Base-by-base conservation (phyloP, 2,113 vertebrate species). In the Rhadina sibilatrix region DNA sequence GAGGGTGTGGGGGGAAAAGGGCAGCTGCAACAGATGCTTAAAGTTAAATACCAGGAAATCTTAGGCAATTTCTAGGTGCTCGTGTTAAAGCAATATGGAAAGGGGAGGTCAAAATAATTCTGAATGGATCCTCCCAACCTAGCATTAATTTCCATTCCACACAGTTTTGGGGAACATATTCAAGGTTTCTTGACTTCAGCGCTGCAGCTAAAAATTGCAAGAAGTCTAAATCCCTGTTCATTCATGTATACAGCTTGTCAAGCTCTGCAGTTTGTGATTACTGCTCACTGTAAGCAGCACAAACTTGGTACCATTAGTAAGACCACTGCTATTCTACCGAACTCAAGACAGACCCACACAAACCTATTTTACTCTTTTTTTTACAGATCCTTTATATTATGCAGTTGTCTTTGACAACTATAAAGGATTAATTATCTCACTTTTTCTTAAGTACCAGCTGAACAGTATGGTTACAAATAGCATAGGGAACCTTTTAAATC, bases 1-100 rank as follows among this genome's bases (percentile, higher is more conserved):
- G 5, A 11, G 24, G 1, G 11, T 16, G 16, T 31, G 14, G 14
- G 6, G 4, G 9, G 1, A 20, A 50, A 78, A 30, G 40, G 8
- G 8, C 8, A 46, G 11, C 33, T 60, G 21, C 28, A 86, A 83
- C 8, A 14, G 11, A 38, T 30, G 14, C 5, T 17, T 66, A 15
- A 28, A 17, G 6, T 38, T 72, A 30, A 89, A 18, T 20, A 87
- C 2, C 12, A 57, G 37, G 12, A 81, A 64, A 85, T 52, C 22
- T 56, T 31, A 64, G 78, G 20, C 19, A 64, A 44, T 80, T 79
- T 83, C 44, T 71, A 80, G 6, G 16, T 40, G 38, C 6, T 47
- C 37, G 30, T 7, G 4, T 60, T 83, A 46, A 77, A 87, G 22
- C 19, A 78, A 46, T 8, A 81, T 2, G 5, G 46, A 77, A 89